Evolutionary conservation across 2,888 invertebrate genomes (phyloP).

Genomic region (Diaphora mendica): DNA sequence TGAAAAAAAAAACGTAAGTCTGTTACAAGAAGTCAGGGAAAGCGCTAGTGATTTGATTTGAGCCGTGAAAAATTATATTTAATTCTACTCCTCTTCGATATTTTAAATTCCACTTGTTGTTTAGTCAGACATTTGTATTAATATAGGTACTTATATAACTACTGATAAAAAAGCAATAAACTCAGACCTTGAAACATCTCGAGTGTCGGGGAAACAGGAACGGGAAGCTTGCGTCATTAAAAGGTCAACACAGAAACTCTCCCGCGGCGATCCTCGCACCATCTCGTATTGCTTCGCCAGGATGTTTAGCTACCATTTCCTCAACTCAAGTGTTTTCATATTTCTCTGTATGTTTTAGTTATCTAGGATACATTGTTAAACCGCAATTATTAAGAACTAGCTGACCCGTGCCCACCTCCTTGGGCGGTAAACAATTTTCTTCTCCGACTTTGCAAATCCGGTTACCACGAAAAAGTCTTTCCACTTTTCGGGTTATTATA

Average conservation of each 20-base stretch:
- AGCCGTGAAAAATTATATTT: not conserved
- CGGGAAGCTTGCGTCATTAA: conserved; percentile 4
- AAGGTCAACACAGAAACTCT: conserved; percentile 13
- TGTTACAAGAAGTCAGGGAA: not conserved
- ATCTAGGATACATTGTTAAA: not conserved
- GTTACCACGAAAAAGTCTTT: too few species aligned
- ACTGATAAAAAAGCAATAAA: conserved; percentile 6
- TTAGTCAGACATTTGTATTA: not conserved
- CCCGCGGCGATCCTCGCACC: conserved; percentile 7
- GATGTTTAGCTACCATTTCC: conserved; percentile 47
- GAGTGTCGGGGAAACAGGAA: conserved; percentile 8
- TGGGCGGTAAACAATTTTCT: too few species aligned
- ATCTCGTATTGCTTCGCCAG: conserved; percentile 22
- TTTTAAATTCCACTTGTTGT: not conserved
- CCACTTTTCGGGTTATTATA: too few species aligned
- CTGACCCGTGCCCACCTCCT: too few species aligned
- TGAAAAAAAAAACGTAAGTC: not conserved
- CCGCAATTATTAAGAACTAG: not conserved
- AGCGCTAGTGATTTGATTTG: not conserved
- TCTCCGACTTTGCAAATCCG: too few species aligned
- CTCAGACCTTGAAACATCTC: conserved; percentile 6
- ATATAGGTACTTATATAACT: not conserved
- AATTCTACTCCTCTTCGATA: not conserved
- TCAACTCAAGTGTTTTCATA: conserved; percentile 39
- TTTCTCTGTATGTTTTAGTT: conserved; percentile 2